Percentiles rank a stretch among this genome's conserved stretches.
phyloP scores from a whole-genome alignment of 2,888 invertebrate genomes.

The Trissolcus brochymenae region DNA sequence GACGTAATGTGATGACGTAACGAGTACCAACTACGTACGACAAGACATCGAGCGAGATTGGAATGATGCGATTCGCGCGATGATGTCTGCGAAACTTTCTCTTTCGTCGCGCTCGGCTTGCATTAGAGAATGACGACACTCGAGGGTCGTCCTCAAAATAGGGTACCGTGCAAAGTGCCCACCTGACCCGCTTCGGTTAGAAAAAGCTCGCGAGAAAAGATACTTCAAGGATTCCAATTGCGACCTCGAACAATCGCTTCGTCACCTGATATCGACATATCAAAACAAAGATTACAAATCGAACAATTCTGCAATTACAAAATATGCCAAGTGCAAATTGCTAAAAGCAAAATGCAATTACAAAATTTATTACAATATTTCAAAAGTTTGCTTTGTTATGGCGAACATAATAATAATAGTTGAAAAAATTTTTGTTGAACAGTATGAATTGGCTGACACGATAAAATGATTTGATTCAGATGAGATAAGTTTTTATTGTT shows the following conservation, averaged over 20 bases:
- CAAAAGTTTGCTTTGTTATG: too few relatives aligned
- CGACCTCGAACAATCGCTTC: constrained; percentile 23
- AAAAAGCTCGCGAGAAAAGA: constrained; percentile 19
- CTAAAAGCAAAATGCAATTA: too few relatives aligned
- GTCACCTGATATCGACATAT: constrained; percentile 10
- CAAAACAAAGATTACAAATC: not conserved
- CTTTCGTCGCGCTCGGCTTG: constrained; percentile 8
- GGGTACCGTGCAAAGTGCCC: constrained; percentile 16
- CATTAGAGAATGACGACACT: constrained; percentile 16
- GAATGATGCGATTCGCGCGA: constrained; percentile 6
- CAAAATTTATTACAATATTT: too few relatives aligned
- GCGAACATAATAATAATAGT: too few relatives aligned
- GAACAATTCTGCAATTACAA: too few relatives aligned
- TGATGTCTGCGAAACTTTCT: constrained; percentile 24
- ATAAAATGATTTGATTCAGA: not conserved
- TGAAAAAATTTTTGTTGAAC: too few relatives aligned
- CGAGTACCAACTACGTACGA: too few relatives aligned
- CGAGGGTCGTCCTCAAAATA: constrained; percentile 24
- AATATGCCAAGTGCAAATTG: too few relatives aligned
- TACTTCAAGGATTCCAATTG: constrained; percentile 25
- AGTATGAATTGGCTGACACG: not conserved
- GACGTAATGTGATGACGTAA: too few relatives aligned
- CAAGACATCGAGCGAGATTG: constrained; percentile 6
- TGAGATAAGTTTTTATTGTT: not conserved
- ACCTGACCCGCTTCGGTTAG: constrained; percentile 26